Evolutionary conservation across 2,113 vertebrate species (phyloP).

Genomic region (Tachycineta bicolor): DNA sequence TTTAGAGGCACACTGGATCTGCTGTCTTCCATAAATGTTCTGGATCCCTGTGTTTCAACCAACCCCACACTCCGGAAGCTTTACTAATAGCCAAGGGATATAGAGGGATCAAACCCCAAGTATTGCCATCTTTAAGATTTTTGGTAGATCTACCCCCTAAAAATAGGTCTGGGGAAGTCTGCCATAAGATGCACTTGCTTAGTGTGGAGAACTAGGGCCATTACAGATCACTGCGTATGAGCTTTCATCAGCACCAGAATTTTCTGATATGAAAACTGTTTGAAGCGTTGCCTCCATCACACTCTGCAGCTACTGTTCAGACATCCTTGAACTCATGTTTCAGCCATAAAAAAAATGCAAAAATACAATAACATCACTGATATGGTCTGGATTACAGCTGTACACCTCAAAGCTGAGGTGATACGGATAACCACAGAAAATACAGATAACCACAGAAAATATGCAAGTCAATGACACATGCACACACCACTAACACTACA

Average conservation of each 20-base stretch:
- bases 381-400: neutral
- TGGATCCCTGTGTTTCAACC: neutral
- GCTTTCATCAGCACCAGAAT: neutral
- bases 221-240: neutral
- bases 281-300: neutral
- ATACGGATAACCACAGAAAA: neutral
- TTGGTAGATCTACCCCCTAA: neutral
- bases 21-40: neutral
- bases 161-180: neutral
- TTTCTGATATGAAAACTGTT: neutral
- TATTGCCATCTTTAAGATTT: neutral
- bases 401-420: neutral
- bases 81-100: neutral
- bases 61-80: neutral
- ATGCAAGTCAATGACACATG: fast-evolving
- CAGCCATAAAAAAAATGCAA: neutral
- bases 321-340: neutral
- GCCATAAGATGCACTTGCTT: neutral
- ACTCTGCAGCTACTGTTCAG: neutral
- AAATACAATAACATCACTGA: neutral
- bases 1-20: neutral
- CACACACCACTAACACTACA: neutral
- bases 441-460: neutral
- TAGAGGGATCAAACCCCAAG: neutral
- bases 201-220: neutral